Conservation (phyloP, 35 echinoderm and acorn worm species). For the Apostichopus parvimensis region DNA sequence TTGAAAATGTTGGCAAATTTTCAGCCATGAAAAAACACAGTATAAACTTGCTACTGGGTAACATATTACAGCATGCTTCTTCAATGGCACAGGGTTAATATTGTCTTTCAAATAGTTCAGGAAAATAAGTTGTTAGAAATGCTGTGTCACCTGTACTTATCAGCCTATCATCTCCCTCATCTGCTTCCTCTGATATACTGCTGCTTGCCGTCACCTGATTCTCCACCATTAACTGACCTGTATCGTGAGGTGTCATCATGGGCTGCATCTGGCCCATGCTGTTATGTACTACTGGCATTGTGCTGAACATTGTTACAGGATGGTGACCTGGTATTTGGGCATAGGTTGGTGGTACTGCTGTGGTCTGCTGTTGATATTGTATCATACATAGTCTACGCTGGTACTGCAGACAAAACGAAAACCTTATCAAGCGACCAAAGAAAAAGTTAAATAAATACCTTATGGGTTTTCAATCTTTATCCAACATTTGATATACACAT, state of each 20-base stretch:
- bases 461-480: too few species aligned
- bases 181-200: slow-evolving; percentile 47
- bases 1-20: too few species aligned
- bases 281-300: slow-evolving; percentile 35
- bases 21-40: too few species aligned
- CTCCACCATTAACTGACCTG: slow-evolving; percentile 31
- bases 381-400: slow-evolving; percentile 37
- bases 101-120: not conserved
- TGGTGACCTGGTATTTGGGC: not conserved
- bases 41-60: too few species aligned
- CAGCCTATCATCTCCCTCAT: slow-evolving; percentile 12
- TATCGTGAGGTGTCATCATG: slow-evolving; percentile 1
- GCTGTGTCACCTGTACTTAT: slow-evolving; percentile 45
- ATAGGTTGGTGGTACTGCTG: slow-evolving; percentile 10
- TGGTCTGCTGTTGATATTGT: slow-evolving; percentile 42
- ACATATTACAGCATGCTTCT: too few species aligned
- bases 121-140: slow-evolving; percentile 33
- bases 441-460: not conserved
- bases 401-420: slow-evolving; percentile 30
- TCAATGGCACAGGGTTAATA: too few species aligned
- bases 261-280: slow-evolving; percentile 15
- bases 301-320: slow-evolving; percentile 28
- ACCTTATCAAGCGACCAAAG: not conserved
- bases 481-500: too few species aligned
- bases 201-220: slow-evolving; percentile 31